A percentile compares a stretch with the other conserved stretches of the same genome.
These are phyloP conservation scores for Tupiocoris notatus DNA, from an alignment of 2,888 invertebrate species.

Conservation along the genomic window DNA sequence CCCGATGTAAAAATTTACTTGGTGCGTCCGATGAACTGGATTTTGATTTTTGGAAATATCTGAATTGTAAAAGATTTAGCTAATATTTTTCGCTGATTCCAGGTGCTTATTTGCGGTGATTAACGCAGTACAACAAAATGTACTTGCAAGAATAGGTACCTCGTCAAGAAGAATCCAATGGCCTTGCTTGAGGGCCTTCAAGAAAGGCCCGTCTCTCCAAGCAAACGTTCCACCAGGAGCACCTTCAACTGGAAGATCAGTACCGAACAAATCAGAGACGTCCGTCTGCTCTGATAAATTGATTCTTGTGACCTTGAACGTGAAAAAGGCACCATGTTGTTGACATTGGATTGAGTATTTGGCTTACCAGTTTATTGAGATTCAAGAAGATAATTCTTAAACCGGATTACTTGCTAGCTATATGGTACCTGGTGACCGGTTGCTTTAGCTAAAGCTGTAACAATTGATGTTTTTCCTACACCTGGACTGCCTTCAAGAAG, in stretches of 20 bases:
- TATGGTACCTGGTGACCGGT: slow-evolving; percentile 70
- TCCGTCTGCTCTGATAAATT: slow-evolving; percentile 99
- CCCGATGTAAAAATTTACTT: too few species aligned
- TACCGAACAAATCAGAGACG: slow-evolving; percentile 95
- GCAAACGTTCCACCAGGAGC: slow-evolving; percentile 81
- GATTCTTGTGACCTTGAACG: slow-evolving; percentile 66
- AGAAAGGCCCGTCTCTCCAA: slow-evolving; percentile 94
- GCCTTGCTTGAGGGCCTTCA: slow-evolving; percentile 86
- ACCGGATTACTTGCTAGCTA: neutral
- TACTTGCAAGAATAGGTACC: too few species aligned
- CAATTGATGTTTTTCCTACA: slow-evolving; percentile 95
- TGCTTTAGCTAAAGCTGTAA: slow-evolving; percentile 81
- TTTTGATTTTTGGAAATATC: neutral
- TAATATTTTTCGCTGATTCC: neutral
- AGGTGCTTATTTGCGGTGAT: too few species aligned
- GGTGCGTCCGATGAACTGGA: too few species aligned
- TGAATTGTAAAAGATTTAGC: neutral
- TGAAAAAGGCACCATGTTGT: neutral
- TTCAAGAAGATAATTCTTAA: too few species aligned
- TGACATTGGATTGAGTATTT: too few species aligned
- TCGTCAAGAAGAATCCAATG: slow-evolving; percentile 98
- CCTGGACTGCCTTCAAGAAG: slow-evolving; percentile 96
- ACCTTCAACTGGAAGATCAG: slow-evolving; percentile 92
- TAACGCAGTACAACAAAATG: too few species aligned
- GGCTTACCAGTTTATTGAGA: too few species aligned